A percentile compares a stretch with the other conserved stretches of the same genome.
These are phyloP conservation scores for Lucifuga dentata DNA, from an alignment of 2,113 vertebrate genomes.

Conservation along the genomic window DNA sequence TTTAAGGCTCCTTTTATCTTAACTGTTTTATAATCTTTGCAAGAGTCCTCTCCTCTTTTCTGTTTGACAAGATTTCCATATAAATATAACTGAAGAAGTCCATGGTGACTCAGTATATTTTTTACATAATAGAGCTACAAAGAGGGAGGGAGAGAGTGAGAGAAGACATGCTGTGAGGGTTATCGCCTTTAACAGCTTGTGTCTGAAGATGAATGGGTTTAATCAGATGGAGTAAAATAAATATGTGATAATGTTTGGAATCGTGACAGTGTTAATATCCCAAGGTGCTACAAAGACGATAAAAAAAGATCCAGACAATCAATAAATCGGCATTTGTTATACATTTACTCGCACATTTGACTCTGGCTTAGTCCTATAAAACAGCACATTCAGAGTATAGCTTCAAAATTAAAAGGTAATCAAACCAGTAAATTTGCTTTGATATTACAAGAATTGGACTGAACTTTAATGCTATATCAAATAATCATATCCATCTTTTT, in stretches of 20 bases:
- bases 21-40: neutral
- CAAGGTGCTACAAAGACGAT: neutral
- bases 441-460: neutral
- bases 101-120: slow-evolving; percentile 29
- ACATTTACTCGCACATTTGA: neutral
- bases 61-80: slow-evolving; percentile 10
- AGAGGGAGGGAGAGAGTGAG: slow-evolving; percentile 26
- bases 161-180: slow-evolving; percentile 52
- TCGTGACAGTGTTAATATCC: slow-evolving; percentile 2
- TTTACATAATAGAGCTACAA: slow-evolving; percentile 32
- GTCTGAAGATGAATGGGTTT: slow-evolving; percentile 57
- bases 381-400: neutral
- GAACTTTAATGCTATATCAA: slow-evolving; percentile 13
- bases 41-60: neutral
- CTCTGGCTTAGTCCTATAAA: neutral
- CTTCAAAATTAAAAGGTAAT: no score
- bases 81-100: slow-evolving; percentile 12
- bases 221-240: slow-evolving; percentile 46
- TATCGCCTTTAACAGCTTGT: slow-evolving; percentile 47
- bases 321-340: slow-evolving; percentile 6
- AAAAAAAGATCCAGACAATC: slow-evolving; percentile 14
- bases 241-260: slow-evolving; percentile 16
- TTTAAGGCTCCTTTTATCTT: no score
- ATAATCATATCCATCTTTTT: slow-evolving; percentile 3
- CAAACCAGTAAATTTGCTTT: no score